Base-by-base conservation (phyloP, 2,113 vertebrate species). In the Pseudois nayaur region DNA sequence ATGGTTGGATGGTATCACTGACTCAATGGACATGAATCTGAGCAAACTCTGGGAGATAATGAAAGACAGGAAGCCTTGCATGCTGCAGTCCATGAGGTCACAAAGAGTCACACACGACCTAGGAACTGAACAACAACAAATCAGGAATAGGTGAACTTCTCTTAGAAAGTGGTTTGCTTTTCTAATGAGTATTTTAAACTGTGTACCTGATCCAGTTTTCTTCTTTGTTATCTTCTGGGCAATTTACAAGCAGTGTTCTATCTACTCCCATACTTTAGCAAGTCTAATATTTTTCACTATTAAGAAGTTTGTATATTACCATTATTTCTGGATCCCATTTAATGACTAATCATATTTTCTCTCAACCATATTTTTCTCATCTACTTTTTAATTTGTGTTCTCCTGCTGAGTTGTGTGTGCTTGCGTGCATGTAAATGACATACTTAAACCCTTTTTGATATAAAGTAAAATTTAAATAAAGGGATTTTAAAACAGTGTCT, bases 151-250 rank as follows among this genome's bases (percentile, higher is more conserved):
- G 50, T 91, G 55, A 57, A 27, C 52, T 95, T 94, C 19, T 76
- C 25, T 76, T n/a, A 93, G 54, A 87, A 81, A 92, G 15, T 86
- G 15, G 14, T 57, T 43, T 86, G 5, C 23, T 40, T 74, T 74
- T 57, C 50, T 91, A 71, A 87, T 87, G 62, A 78, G 59, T 92
- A 36, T 67, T 92, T 97, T 92, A 71, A 67, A 78, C 57, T 83
- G 2, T 88, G 15, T 94, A 43, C 54, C 6, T 59, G 23, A 87
- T 88, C 16, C 17, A 55, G 19, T 85, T 88, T 94, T 36, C 43
- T 6, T 86, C 31, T 93, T 83, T 17, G 79, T 93, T 79, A 64
- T 52, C 40, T 31, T 55, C 60, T 60, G 84, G 79, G 29, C 13
- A 83, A 29, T 85, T 96, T 55, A 57, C 2, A 91, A 31, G 50